Base-by-base conservation (phyloP, 2,797 vertebrate genomes). In the Chrosomus eos region DNA sequence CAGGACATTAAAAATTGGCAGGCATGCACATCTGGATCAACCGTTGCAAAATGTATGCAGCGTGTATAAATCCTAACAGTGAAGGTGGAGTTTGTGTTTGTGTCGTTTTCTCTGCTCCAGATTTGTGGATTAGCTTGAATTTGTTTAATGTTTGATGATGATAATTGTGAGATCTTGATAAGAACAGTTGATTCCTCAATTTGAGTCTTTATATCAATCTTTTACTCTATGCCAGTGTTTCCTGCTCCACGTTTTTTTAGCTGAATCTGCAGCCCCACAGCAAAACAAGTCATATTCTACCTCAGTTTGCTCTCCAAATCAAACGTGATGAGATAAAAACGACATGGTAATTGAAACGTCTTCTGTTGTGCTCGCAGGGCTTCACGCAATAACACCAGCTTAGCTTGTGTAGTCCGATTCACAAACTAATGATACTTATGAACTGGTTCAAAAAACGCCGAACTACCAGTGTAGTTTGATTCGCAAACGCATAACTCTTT, bases 21-120 rank as follows among this genome's bases (percentile, higher is more conserved):
- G 53, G 68, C 8, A 58, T 10, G 6, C 26, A 85, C 75, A 78
- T 79, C 76, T 84, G 53, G 76, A 79, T 72, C 40, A 79, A 18
- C 83, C 2, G 7, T 62, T 79, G 62, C n/a, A n/a, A 58, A 66
- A 77, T 70, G 36, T 77, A 43, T 31, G 62, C 53, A 19, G 31
- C 36, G 51, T 7, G 26, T 36, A 72, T 43, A 62, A 72, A 55
- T 76, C n/a, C 31, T 67, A 10, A 33, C 8, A 26, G 45, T 43
- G 21, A 36, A 71, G 38, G 33, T 77, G 33, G 9, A 75, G 14
- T 83, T 48, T 81, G 31, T 60, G 58, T 62, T 62, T 62, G 60
- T 16, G 26, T 62, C 14, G 26, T 62, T 28, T 62, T 62, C 60
- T 64, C 10, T 64, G 62, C 62, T 43, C 21, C 14, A 70, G 36